A percentile compares a stretch with the other conserved stretches of the same genome.
phyloP scores from a whole-genome alignment of 2,113 vertebrate species.

The Nycticorax nycticorax region DNA sequence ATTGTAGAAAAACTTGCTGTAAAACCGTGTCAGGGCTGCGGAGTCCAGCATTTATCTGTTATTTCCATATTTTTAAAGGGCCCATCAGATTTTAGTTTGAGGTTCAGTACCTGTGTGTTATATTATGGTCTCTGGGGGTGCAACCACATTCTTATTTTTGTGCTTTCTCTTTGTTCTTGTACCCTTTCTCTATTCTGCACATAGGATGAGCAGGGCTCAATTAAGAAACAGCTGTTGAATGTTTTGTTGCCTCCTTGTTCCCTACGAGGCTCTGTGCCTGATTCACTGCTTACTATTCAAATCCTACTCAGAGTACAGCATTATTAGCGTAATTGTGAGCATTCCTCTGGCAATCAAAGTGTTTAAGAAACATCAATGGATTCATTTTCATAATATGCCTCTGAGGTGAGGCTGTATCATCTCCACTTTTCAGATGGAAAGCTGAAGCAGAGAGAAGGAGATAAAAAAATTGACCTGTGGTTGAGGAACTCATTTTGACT shows the following conservation, averaged over 20 bases:
- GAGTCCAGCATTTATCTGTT: neutral
- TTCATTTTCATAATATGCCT: constrained; percentile 40
- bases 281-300: constrained; percentile 35
- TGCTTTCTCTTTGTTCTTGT: neutral
- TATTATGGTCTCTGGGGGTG: neutral
- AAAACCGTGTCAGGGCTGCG: neutral
- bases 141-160: neutral
- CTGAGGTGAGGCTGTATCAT: neutral
- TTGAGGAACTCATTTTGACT: neutral
- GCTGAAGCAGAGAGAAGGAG: constrained; percentile 33
- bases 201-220: neutral
- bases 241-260: constrained; percentile 16
- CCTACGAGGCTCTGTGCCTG: neutral
- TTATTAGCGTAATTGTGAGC: constrained; percentile 40
- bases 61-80: neutral
- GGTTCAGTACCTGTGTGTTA: neutral
- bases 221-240: neutral
- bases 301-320: constrained; percentile 9
- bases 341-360: constrained; percentile 36
- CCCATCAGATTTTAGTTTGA: neutral
- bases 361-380: constrained; percentile 32
- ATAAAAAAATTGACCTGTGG: constrained; percentile 29
- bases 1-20: neutral
- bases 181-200: neutral
- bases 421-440: constrained; percentile 5